Evolutionary conservation across 2,888 invertebrate species (phyloP).

Genomic region (Saturnia pavonia): DNA sequence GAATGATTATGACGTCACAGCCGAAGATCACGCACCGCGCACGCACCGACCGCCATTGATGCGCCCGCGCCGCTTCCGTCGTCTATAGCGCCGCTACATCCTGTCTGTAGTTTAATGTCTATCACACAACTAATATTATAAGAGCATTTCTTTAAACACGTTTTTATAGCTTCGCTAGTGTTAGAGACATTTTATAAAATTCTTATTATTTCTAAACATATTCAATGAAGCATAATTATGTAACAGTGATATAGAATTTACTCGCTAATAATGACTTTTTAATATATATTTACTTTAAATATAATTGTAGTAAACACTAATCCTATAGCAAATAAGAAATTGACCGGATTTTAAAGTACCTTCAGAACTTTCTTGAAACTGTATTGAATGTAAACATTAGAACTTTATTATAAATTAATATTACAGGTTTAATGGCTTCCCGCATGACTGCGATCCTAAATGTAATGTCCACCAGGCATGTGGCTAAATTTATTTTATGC

Average conservation of each 20-base stretch:
- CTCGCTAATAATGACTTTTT: neutral
- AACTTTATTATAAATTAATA: conserved; percentile 43
- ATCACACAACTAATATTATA: conserved; percentile 20
- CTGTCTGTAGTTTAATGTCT: conserved; percentile 57
- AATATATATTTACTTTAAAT: neutral
- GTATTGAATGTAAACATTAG: conserved; percentile 44
- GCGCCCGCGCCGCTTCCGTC: conserved; percentile 69
- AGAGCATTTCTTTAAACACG: conserved; percentile 21
- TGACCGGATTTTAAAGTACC: neutral
- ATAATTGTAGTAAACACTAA: neutral
- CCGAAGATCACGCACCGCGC: conserved; percentile 63
- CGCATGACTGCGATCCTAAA: conserved; percentile 40
- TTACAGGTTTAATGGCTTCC: conserved; percentile 60
- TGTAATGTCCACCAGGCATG: conserved; percentile 22
- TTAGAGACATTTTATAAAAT: conserved; percentile 20
- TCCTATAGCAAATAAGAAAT: neutral
- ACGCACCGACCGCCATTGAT: conserved; percentile 55
- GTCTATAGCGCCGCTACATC: conserved; percentile 72
- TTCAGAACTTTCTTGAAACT: conserved; percentile 23
- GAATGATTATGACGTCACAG: conserved; percentile 53
- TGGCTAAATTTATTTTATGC: conserved; percentile 20
- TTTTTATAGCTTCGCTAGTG: conserved; percentile 21
- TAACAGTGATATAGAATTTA: neutral
- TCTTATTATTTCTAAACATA: neutral
- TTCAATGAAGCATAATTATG: neutral